A percentile compares a stretch with the other conserved stretches of the same genome.
Evolutionary conservation across 2,113 vertebrate genomes (phyloP).

Genomic region (Anhinga anhinga): DNA sequence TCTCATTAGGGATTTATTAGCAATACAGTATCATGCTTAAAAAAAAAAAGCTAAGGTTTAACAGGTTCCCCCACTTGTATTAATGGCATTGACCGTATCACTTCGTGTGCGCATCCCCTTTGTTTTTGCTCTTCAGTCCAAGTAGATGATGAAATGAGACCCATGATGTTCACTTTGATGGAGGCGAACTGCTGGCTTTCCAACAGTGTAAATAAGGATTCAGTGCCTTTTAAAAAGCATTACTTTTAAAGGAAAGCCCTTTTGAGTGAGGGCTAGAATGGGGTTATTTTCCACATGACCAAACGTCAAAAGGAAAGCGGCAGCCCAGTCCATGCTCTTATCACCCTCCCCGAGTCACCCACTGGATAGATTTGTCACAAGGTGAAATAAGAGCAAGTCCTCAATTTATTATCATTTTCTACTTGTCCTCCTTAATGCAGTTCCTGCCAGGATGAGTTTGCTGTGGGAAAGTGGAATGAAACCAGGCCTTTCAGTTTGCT

Average conservation of each 20-base stretch:
- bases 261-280: slow-evolving; percentile 27
- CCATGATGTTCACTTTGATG: not conserved
- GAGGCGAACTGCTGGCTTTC: not conserved
- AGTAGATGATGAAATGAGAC: not conserved
- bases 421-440: slow-evolving; percentile 35
- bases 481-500: slow-evolving; percentile 36
- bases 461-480: slow-evolving; percentile 60
- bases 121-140: not conserved
- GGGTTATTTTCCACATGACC: slow-evolving; percentile 54
- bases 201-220: not conserved
- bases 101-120: not conserved
- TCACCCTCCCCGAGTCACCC: not conserved
- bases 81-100: not conserved
- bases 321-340: slow-evolving; percentile 1
- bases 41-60: not conserved
- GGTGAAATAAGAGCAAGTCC: slow-evolving; percentile 47
- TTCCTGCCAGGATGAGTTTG: slow-evolving; percentile 59
- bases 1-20: not conserved
- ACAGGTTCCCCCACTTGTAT: not conserved
- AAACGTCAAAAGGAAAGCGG: slow-evolving; percentile 22
- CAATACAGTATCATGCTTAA: not conserved
- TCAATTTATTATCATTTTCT: slow-evolving; percentile 61
- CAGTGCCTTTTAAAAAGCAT: slow-evolving; percentile 19
- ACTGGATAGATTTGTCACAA: slow-evolving; percentile 42
- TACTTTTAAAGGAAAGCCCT: slow-evolving; percentile 43